These are phyloP conservation scores for Beroe forskalii DNA, from an alignment of 37 sponge, comb jelly and placozoan species.

Conservation along the genomic window DNA sequence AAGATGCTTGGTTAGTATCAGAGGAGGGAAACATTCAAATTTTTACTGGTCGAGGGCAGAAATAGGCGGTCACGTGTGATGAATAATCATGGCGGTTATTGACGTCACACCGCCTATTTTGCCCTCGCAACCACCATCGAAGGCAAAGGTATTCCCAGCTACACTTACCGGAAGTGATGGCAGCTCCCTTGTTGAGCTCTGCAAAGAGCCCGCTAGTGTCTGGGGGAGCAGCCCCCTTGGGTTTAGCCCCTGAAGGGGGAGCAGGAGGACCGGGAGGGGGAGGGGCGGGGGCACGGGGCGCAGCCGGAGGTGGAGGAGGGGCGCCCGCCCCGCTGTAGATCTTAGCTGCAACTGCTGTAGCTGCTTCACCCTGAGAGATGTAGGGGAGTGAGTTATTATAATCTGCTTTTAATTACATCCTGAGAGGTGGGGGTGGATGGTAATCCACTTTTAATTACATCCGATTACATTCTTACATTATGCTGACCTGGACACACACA, in stretches of 20 bases:
- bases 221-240: constrained; percentile 12
- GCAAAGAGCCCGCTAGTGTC: constrained; percentile 72
- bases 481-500: too few relatives aligned
- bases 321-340: constrained; percentile 68
- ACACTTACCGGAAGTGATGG: constrained; percentile 74
- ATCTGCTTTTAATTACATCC: too few relatives aligned
- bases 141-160: not conserved
- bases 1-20: too few relatives aligned
- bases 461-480: too few relatives aligned
- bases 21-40: too few relatives aligned
- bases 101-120: too few relatives aligned
- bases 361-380: constrained; percentile 10
- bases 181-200: constrained; percentile 73
- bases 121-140: not conserved
- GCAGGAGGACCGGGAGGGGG: constrained; percentile 69
- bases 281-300: constrained; percentile 70
- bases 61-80: too few relatives aligned
- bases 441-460: too few relatives aligned
- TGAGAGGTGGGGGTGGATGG: too few relatives aligned
- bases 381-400: not conserved
- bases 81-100: too few relatives aligned
- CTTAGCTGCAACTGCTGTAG: constrained; percentile 41
- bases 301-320: constrained; percentile 70
- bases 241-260: constrained; percentile 27
- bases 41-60: too few relatives aligned